Base-by-base conservation (phyloP, 2,888 invertebrate genomes). In the Rhyacophila evoluta region DNA sequence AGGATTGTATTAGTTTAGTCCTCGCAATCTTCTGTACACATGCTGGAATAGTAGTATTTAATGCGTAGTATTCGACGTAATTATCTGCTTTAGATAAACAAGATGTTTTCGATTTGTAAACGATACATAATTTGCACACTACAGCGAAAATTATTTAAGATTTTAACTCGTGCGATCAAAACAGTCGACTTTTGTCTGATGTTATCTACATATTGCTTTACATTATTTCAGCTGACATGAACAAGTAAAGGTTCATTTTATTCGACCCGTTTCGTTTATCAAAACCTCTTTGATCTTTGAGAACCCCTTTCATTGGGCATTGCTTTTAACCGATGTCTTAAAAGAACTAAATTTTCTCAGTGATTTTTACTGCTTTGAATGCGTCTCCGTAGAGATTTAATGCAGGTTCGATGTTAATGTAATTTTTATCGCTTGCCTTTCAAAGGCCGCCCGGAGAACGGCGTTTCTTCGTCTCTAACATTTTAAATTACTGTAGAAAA, bases 401-500 rank as follows among this genome's bases (percentile, higher is more conserved):
- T 55, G 55, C 25, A 55, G 55, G 55, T 55, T 55, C 55, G 25
- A 19, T 55, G 55, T 55, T 55, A 55, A 55, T 19, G 55, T 19
- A 19, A 55, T 19, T 55, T 55, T 55, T 55, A 55, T 55, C 55
- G 55, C 19, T 55, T 19, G 55, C 55, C 10, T 55, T 55, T 19
- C 55, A 55, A 55, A 55, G 55, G 19, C 55, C 55, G 55, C 55
- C 5, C 55, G 2, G 19, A 55, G 15, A 25, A 10, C 0, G 39
- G n/a, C n/a, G n/a, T n/a, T 33, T 33, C 6, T 33, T 2, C 19
- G 55, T 55, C 10, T 25, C 19, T 25, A 25, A 55, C 5, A 15
- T 19, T 10, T 55, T 55, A 8, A 55, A 19, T 10, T 55, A 25
- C 19, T 19, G 55, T 55, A 25, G 55, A 55, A 55, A 55, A 55